These are phyloP conservation scores for Centruroides sculpturatus DNA, from an alignment of 1,140 invertebrate species.

Conservation along the genomic window DNA sequence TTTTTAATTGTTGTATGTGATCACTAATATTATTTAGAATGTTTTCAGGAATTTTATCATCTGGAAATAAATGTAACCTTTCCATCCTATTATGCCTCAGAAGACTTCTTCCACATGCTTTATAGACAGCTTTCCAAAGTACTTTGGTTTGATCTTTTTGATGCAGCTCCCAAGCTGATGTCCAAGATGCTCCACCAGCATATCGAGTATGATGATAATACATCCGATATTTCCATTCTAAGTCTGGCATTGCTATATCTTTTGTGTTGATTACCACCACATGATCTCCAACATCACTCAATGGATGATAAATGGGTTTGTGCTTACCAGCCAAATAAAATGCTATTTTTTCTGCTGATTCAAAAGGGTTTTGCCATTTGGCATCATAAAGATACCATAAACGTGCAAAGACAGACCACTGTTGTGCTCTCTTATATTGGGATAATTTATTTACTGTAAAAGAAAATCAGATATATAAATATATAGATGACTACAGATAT, in stretches of 20 bases:
- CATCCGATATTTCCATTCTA: slow-evolving; percentile 76
- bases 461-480: too few species aligned
- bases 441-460: neutral
- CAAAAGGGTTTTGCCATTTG: slow-evolving; percentile 88
- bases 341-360: slow-evolving; percentile 55
- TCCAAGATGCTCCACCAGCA: slow-evolving; percentile 56
- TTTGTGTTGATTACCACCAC: slow-evolving; percentile 86
- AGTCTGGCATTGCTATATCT: slow-evolving; percentile 74
- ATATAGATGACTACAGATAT: too few species aligned
- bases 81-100: slow-evolving; percentile 64
- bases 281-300: slow-evolving; percentile 84
- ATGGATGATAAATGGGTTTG: slow-evolving; percentile 84
- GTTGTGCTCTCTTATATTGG: slow-evolving; percentile 39
- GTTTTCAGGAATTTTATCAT: slow-evolving; percentile 59
- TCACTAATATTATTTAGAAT: slow-evolving; percentile 68
- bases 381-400: slow-evolving; percentile 92
- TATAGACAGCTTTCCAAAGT: slow-evolving; percentile 73
- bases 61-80: slow-evolving; percentile 67
- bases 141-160: slow-evolving; percentile 81
- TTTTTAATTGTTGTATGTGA: slow-evolving; percentile 63
- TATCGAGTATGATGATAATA: slow-evolving; percentile 83
- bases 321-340: slow-evolving; percentile 66
- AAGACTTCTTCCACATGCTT: slow-evolving; percentile 52
- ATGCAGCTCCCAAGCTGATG: slow-evolving; percentile 84
- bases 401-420: slow-evolving; percentile 87